Conservation (phyloP, 2,888 invertebrate genomes). For the Hylaea fasciaria region DNA sequence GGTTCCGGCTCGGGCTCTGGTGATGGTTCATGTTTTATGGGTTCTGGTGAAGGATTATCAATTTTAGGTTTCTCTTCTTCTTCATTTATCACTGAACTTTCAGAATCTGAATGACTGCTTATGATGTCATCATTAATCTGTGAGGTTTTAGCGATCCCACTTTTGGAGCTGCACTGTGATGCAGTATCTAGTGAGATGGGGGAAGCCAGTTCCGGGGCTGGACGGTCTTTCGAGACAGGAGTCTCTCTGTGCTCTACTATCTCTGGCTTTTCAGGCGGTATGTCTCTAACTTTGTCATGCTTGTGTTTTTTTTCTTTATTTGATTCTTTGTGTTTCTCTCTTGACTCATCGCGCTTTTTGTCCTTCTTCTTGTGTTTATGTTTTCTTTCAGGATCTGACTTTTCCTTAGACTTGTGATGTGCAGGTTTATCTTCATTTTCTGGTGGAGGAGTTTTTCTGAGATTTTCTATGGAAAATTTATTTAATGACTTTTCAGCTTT, state of each 20-base stretch:
- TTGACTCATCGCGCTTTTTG: constrained; percentile 87
- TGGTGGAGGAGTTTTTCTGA: constrained; percentile 76
- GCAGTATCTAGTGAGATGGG: constrained; percentile 81
- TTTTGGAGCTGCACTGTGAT: constrained; percentile 81
- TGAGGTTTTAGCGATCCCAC: constrained; percentile 71
- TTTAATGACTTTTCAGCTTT: constrained; percentile 75
- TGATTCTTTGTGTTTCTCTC: constrained; percentile 86
- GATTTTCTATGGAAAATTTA: constrained; percentile 80
- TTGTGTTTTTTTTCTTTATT: constrained; percentile 82
- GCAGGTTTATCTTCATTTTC: constrained; percentile 69
- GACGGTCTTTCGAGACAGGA: constrained; percentile 71
- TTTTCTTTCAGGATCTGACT: constrained; percentile 81
- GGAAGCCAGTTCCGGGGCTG: constrained; percentile 71
- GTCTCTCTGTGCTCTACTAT: constrained; percentile 75
- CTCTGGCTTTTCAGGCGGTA: constrained; percentile 79
- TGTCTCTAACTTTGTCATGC: constrained; percentile 81
- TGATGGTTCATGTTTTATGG: constrained; percentile 58
- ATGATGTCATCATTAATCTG: constrained; percentile 69
- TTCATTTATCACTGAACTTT: constrained; percentile 73
- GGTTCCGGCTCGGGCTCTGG: constrained; percentile 65
- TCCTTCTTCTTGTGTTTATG: constrained; percentile 88
- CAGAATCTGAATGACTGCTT: constrained; percentile 79
- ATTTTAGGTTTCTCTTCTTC: constrained; percentile 71
- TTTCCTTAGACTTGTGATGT: constrained; percentile 78
- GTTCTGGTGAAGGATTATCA: constrained; percentile 69